Evolutionary conservation across 2,113 vertebrate species (phyloP).

Genomic region (Ammospiza nelsoni): DNA sequence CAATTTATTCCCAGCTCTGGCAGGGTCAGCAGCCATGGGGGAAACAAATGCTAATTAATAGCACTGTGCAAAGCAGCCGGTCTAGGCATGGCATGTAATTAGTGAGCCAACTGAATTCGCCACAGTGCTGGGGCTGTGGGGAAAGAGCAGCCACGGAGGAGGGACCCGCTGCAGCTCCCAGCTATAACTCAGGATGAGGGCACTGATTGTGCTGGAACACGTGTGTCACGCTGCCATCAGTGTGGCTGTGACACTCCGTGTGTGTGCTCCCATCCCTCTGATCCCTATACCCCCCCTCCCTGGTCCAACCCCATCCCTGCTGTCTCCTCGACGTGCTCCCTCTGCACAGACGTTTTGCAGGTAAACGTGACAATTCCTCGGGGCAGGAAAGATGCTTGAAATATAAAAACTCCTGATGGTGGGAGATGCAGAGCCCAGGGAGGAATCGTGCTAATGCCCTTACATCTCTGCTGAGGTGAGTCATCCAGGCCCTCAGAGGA

Average conservation of each 20-base stretch:
- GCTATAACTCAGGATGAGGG: rapidly evolving
- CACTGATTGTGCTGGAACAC: rapidly evolving
- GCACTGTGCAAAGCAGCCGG: background rate
- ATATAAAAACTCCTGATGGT: background rate
- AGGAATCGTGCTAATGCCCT: conserved; percentile 11
- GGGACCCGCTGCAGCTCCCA: rapidly evolving
- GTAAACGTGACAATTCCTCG: background rate
- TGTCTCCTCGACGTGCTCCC: rapidly evolving
- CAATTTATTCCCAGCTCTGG: background rate
- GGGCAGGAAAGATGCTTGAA: background rate
- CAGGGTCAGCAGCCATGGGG: conserved; percentile 11
- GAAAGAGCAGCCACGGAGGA: background rate
- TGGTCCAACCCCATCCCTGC: background rate
- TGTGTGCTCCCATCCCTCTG: rapidly evolving
- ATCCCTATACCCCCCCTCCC: background rate
- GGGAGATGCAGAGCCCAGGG: background rate
- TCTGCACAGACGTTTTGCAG: background rate
- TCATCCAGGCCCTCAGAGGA: conserved; percentile 27
- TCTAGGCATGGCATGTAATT: background rate
- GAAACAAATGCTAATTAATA: conserved; percentile 14
- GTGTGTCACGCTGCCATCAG: rapidly evolving
- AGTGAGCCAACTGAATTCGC: background rate
- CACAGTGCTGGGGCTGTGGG: background rate
- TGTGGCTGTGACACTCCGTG: rapidly evolving
- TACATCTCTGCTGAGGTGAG: background rate